A percentile compares a stretch with the other conserved stretches of the same genome.
Conservation (phyloP, 2,797 vertebrate species). For the Anniella stebbinsi region DNA sequence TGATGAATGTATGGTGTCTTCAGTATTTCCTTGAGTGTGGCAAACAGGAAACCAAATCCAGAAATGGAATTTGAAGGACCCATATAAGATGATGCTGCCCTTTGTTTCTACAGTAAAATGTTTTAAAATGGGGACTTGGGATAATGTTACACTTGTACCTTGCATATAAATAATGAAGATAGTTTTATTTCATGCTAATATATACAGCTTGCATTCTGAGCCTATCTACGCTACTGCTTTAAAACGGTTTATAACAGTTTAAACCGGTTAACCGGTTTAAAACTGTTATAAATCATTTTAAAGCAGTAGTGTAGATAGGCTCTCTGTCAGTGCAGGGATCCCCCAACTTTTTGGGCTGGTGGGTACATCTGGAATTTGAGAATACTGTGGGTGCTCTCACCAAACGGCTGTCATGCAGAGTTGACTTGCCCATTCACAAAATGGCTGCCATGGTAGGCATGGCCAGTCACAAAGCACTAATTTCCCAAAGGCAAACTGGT, state of each 20-base stretch:
- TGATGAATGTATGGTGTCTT: neutral
- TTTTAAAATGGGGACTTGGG: conserved; percentile 5
- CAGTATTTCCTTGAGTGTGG: neutral
- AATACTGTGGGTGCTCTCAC: no score
- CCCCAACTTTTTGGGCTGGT: no score
- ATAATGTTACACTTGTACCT: neutral
- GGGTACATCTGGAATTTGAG: no score
- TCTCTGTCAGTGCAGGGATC: neutral
- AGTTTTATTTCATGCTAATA: neutral
- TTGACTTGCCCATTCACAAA: no score
- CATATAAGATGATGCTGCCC: neutral
- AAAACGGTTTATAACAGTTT: no score
- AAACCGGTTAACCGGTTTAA: no score
- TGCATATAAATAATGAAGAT: neutral
- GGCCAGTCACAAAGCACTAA: no score
- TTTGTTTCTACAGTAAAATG: neutral
- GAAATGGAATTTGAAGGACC: neutral
- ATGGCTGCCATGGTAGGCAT: no score
- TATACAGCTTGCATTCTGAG: neutral
- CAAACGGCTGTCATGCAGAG: neutral
- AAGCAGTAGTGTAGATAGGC: no score
- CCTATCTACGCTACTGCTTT: no score
- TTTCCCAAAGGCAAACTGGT: no score
- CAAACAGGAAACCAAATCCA: neutral
- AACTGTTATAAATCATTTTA: no score